Evolutionary conservation across 2,113 vertebrate genomes (phyloP), one percentile per base, ranked within the genome.

Genomic region (Puffinus mauretanicus): DNA sequence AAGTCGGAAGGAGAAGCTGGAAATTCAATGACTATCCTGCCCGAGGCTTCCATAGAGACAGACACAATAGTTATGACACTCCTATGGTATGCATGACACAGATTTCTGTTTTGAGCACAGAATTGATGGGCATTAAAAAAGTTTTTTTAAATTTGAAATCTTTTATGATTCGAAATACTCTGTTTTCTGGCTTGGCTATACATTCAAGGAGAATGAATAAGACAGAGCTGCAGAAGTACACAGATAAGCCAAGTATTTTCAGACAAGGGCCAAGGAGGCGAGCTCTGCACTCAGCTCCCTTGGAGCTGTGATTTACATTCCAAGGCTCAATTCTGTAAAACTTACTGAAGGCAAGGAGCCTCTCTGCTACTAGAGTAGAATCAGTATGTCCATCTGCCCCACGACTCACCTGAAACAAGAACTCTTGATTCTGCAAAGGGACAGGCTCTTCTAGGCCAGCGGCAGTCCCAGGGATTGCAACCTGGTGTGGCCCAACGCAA

Each of bases 61-160:
- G 93, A 97, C 93, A 94, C 94, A 97, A 97, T 96, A 96, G 91
- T 96, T 95, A 94, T 89, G 86, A 93, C 77, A 94, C 71, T 90
- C 51, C 71, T 77, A 24, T 71, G 88, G 90, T 90, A 97, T 94
- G 90, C 1, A 0, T 90, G 81, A 80, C 88, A 92, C 55, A 82
- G 66, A 85, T 67, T 93, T 75, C 93, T 87, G 62, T 52, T 95
- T 57, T 58, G 61, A 91, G 47, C 88, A 73, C 1, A 79, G 61
- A 78, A 88, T 73, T 93, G 36, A 67, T 2, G 8, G 57, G 42
- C 44, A 82, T 44, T 70, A 84, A 46, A 82, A 91, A 72, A 65
- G 7, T 2, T 25, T 86, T 60, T 86, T 82, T 4, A 22, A 77
- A 96, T 94, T n/a, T 38, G 5, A 79, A 96, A 91, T 61, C 12